Conservation (phyloP, 2,113 vertebrate genomes). For the Thomomys bottae region DNA sequence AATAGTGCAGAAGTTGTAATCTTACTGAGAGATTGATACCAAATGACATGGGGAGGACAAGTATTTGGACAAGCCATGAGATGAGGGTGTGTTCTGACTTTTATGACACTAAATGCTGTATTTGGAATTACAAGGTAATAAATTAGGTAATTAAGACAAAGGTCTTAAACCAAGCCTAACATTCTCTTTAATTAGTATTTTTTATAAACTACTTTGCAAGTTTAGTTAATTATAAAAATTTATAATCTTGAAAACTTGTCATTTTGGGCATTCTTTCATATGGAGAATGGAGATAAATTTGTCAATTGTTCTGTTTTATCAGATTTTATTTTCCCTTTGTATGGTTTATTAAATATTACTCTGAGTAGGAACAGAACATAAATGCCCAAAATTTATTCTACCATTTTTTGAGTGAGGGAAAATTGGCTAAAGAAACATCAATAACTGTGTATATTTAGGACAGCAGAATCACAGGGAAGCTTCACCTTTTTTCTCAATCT, state of each 20-base stretch:
- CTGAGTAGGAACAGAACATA: not conserved
- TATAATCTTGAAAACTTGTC: not conserved
- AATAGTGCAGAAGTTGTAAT: not conserved
- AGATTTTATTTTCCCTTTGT: not conserved
- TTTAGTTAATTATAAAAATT: not conserved
- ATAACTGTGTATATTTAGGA: not conserved
- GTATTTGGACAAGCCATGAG: not conserved
- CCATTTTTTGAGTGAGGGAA: constrained; percentile 13
- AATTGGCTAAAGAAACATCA: constrained; percentile 11
- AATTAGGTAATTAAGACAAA: not conserved
- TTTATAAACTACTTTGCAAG: not conserved
- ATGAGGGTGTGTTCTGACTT: not conserved
- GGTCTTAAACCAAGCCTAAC: not conserved
- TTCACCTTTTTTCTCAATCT: not conserved
- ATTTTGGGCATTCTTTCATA: not conserved
- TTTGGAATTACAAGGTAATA: not conserved
- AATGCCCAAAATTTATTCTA: not conserved
- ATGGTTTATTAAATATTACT: not conserved
- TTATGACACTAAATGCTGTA: not conserved
- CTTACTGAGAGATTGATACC: not conserved
- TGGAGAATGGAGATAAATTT: rapidly evolving
- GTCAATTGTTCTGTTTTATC: not conserved
- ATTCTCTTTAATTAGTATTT: not conserved
- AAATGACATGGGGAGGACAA: not conserved
- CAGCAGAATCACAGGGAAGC: not conserved